Percentiles rank a stretch among this genome's conserved stretches.
phyloP scores from a whole-genome alignment of 2,797 vertebrate genomes.

The Clarias laeviceps region DNA sequence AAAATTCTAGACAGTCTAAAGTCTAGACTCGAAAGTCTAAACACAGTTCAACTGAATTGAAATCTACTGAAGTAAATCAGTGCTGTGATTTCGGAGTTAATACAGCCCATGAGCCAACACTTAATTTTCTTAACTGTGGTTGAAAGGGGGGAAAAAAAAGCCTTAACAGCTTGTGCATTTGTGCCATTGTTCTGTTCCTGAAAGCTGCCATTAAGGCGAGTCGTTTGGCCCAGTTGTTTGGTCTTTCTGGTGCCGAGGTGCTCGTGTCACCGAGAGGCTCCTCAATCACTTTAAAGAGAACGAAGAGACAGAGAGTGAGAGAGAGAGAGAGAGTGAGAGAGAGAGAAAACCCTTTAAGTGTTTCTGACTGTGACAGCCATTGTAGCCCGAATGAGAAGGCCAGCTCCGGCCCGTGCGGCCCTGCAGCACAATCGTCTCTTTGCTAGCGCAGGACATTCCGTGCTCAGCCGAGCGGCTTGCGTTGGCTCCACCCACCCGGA shows the following conservation, averaged over 20 bases:
- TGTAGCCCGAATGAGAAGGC: slow-evolving; percentile 59
- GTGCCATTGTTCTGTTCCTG: slow-evolving; percentile 40
- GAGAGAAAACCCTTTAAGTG: slow-evolving; percentile 43
- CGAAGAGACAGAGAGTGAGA: background rate
- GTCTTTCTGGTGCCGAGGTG: slow-evolving; percentile 55
- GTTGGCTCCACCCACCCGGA: slow-evolving; percentile 7
- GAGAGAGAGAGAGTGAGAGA: background rate
- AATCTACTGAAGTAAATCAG: background rate
- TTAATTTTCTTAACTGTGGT: slow-evolving; percentile 32
- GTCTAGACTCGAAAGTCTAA: background rate
- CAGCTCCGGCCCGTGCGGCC: slow-evolving; percentile 48
- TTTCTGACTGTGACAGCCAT: slow-evolving; percentile 59
- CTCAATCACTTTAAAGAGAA: slow-evolving; percentile 58
- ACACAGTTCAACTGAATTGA: background rate
- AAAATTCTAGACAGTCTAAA: background rate
- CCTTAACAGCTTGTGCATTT: slow-evolving; percentile 42
- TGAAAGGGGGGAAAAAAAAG: slow-evolving; percentile 12
- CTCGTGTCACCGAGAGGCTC: slow-evolving; percentile 57
- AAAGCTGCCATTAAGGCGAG: slow-evolving; percentile 45
- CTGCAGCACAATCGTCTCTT: slow-evolving; percentile 51
- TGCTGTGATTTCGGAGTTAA: background rate
- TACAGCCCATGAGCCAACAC: background rate
- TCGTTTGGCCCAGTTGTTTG: slow-evolving; percentile 48
- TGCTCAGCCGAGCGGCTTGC: slow-evolving; percentile 48
- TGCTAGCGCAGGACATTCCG: slow-evolving; percentile 52